Percentiles rank a stretch among this genome's conserved stretches.
These are phyloP conservation scores for Pentamera pediparva DNA, from an alignment of 53 echinoderm and acorn worm genomes.

Conservation along the genomic window DNA sequence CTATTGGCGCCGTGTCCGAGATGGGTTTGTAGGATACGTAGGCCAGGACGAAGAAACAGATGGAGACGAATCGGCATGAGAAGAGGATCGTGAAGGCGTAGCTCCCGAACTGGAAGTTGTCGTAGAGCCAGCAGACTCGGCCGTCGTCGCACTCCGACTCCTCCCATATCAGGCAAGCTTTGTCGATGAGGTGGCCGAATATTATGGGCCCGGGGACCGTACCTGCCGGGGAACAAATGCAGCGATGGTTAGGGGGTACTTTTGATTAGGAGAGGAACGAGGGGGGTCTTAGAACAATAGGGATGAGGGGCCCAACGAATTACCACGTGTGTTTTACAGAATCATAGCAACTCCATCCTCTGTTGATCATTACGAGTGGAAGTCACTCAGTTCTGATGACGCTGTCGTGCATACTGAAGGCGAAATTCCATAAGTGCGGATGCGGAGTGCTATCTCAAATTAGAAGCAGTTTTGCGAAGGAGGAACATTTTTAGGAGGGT, in stretches of 20 bases:
- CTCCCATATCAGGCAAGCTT: constrained; percentile 50
- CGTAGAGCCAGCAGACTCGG: constrained; percentile 47
- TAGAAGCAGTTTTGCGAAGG: too few species aligned
- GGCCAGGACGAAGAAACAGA: constrained; percentile 35
- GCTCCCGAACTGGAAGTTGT: constrained; percentile 46
- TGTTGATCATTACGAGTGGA: too few species aligned
- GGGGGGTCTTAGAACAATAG: too few species aligned
- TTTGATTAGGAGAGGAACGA: too few species aligned
- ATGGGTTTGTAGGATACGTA: constrained; percentile 31
- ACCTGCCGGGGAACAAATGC: constrained; percentile 17
- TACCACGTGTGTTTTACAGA: too few species aligned
- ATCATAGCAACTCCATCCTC: too few species aligned
- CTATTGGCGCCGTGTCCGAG: constrained; percentile 4
- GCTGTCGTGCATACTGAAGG: too few species aligned
- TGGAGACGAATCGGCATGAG: constrained; percentile 18
- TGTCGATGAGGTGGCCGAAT: constrained; percentile 45
- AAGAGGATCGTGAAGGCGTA: constrained; percentile 43
- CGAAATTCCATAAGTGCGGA: too few species aligned
- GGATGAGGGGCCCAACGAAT: too few species aligned
- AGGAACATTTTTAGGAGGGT: too few species aligned
- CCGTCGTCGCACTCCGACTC: constrained; percentile 26
- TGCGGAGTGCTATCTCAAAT: too few species aligned
- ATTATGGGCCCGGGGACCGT: constrained; percentile 56
- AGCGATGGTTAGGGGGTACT: neutral
- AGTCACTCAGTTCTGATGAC: too few species aligned